phyloP scores from a whole-genome alignment of 2,888 invertebrate species.

The Morpho helenor region DNA sequence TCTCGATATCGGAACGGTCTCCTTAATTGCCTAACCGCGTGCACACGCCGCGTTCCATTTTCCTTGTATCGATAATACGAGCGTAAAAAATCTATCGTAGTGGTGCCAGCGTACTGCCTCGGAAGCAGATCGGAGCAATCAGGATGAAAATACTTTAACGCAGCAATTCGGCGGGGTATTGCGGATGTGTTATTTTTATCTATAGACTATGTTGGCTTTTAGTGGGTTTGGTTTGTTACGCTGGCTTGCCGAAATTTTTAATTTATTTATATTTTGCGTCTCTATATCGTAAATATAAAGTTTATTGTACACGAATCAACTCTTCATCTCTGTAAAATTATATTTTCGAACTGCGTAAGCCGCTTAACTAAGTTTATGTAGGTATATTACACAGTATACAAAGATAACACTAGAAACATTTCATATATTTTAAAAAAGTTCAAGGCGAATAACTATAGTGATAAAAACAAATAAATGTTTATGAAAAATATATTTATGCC shows the following conservation, averaged over 20 bases:
- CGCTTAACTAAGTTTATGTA: no score
- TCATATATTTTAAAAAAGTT: no score
- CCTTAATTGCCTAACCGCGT: conserved; percentile 30
- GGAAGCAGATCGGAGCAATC: conserved; percentile 72
- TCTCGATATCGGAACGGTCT: conserved; percentile 22
- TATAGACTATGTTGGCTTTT: conserved; percentile 64
- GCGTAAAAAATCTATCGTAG: conserved; percentile 55
- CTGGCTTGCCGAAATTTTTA: background rate
- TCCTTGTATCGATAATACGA: conserved; percentile 48
- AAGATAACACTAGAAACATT: no score
- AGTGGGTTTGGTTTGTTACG: conserved; percentile 36
- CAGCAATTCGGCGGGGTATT: conserved; percentile 67
- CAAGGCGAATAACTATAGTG: no score
- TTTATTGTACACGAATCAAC: background rate
- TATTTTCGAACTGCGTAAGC: no score
- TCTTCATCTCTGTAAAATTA: no score
- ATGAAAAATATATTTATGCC: no score
- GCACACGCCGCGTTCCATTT: conserved; percentile 32
- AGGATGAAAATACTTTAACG: conserved; percentile 71
- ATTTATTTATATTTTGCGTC: conserved; percentile 10
- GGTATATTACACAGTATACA: no score
- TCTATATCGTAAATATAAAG: background rate
- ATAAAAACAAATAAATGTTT: no score
- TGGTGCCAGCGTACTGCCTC: conserved; percentile 44
- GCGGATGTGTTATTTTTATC: conserved; percentile 67